These are phyloP conservation scores for Morinoia aosen DNA, from an alignment of 2,888 invertebrate genomes.

Conservation along the genomic window DNA sequence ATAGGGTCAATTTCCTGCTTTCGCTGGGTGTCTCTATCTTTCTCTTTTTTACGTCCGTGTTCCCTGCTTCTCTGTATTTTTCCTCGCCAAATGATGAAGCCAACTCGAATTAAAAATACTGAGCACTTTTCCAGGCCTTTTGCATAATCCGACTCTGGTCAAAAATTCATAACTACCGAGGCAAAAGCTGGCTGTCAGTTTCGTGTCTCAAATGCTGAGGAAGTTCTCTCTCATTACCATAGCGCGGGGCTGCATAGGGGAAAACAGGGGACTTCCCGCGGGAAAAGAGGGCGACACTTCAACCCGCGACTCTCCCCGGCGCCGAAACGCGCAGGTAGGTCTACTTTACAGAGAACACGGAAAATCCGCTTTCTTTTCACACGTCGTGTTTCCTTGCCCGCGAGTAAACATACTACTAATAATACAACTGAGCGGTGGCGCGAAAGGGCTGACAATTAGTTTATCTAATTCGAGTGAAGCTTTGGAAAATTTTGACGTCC, in stretches of 20 bases:
- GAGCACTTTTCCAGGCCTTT: slow-evolving; percentile 51
- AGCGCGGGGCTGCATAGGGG: slow-evolving; percentile 47
- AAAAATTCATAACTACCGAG: slow-evolving; percentile 53
- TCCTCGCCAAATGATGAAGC: slow-evolving; percentile 52
- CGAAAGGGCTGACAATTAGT: neutral
- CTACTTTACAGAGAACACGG: neutral
- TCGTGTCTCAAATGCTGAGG: slow-evolving; percentile 53
- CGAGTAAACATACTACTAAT: neutral
- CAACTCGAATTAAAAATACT: slow-evolving; percentile 53
- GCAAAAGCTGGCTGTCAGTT: slow-evolving; percentile 53
- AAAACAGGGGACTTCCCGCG: slow-evolving; percentile 40
- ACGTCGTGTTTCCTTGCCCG: neutral
- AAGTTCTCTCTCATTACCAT: slow-evolving; percentile 50
- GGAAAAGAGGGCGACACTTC: slow-evolving; percentile 47
- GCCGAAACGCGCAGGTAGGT: neutral
- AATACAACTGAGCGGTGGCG: neutral
- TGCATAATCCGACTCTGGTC: slow-evolving; percentile 53
- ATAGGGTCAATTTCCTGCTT: neutral
- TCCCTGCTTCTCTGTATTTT: slow-evolving; percentile 22
- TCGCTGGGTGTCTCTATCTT: neutral
- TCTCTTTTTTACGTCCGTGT: neutral
- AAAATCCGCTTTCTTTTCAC: neutral
- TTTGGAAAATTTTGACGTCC: neutral
- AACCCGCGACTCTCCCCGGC: neutral
- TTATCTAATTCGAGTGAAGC: neutral